Evolutionary conservation across 2,888 invertebrate genomes (phyloP).

Genomic region (Drosophila acutilabella): DNA sequence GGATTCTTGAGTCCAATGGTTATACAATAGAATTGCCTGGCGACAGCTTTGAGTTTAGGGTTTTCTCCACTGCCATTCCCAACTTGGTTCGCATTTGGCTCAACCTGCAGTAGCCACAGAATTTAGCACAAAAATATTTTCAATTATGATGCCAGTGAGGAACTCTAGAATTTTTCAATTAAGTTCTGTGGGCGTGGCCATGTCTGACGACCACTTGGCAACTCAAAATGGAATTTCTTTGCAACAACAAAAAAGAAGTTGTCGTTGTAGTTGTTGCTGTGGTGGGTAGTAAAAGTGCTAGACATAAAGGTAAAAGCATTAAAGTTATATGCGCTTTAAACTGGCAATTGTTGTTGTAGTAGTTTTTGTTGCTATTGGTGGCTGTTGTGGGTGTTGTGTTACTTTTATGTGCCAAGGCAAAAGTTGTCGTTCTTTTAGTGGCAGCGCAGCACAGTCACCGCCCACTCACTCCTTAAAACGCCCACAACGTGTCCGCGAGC

Average conservation of each 20-base stretch:
- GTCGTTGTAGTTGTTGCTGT: constrained; percentile 33
- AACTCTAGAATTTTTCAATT: constrained; percentile 79
- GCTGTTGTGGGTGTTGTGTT: constrained; percentile 38
- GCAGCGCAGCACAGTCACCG: constrained; percentile 15
- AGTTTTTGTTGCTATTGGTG: constrained; percentile 11
- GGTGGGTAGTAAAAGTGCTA: constrained; percentile 71
- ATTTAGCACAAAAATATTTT: constrained; percentile 77
- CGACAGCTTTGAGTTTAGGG: constrained; percentile 56
- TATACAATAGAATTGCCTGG: constrained; percentile 61
- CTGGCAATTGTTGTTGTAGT: constrained; percentile 46
- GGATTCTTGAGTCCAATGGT: constrained; percentile 45
- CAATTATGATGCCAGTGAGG: constrained; percentile 76
- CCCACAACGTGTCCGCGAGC: constrained; percentile 78
- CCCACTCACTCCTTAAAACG: constrained; percentile 23
- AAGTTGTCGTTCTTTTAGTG: constrained; percentile 74
- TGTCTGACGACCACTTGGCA: constrained; percentile 46
- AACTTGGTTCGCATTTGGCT: constrained; percentile 5
- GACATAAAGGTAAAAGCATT: constrained; percentile 78
- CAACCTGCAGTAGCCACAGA: constrained; percentile 55
- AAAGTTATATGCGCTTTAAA: constrained; percentile 80
- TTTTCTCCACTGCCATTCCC: background rate
- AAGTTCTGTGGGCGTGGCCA: constrained; percentile 51
- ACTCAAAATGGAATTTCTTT: constrained; percentile 67
- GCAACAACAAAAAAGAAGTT: constrained; percentile 31
- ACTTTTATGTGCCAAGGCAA: constrained; percentile 76